Conservation (phyloP, 2,888 invertebrate genomes). For the Limulus polyphemus region DNA sequence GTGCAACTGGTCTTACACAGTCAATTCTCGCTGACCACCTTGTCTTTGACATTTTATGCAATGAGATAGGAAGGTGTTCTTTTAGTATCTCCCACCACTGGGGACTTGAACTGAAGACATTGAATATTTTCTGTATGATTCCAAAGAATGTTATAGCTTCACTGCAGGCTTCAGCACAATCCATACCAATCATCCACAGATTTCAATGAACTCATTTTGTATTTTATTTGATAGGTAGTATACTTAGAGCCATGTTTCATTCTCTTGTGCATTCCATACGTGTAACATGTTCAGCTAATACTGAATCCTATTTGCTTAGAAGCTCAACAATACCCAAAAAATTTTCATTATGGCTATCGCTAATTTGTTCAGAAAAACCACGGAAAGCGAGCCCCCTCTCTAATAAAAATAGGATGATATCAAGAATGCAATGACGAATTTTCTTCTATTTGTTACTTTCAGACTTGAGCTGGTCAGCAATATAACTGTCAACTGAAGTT, state of each 20-base stretch:
- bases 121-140: slow-evolving; percentile 5
- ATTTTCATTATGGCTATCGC: not conserved
- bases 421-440: too few relatives aligned
- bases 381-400: not conserved
- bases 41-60: not conserved
- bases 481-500: too few relatives aligned
- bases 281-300: not conserved
- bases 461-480: too few relatives aligned
- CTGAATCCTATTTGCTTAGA: not conserved
- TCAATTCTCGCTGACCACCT: not conserved
- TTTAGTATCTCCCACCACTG: slow-evolving; percentile 7
- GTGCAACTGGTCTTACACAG: not conserved
- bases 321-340: not conserved
- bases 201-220: not conserved
- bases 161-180: slow-evolving; percentile 3
- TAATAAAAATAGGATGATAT: not conserved
- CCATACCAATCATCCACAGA: not conserved
- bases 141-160: slow-evolving; percentile 7
- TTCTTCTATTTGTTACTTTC: too few relatives aligned
- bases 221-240: not conserved
- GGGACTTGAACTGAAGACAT: slow-evolving; percentile 5
- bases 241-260: not conserved
- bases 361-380: not conserved
- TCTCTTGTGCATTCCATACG: not conserved
- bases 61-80: not conserved